These are phyloP conservation scores for Drosophila ezoana DNA, from an alignment of 2,888 invertebrate genomes.

Conservation along the genomic window DNA sequence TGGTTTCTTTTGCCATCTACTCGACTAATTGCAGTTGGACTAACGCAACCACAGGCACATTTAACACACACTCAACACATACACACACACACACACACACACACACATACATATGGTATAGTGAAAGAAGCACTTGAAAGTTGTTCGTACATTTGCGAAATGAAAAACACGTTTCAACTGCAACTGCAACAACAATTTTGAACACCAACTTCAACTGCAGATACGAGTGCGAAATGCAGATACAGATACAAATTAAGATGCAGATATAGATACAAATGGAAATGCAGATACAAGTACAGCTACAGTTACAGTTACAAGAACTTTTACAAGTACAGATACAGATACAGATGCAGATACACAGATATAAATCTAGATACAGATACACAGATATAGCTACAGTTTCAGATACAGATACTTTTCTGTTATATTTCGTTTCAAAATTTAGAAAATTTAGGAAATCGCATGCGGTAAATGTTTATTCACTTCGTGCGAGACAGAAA, in stretches of 20 bases:
- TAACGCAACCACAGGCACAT: conserved; percentile 4
- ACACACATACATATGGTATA: not conserved
- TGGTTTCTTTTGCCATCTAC: conserved; percentile 4
- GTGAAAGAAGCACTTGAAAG: conserved; percentile 28
- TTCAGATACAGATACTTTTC: not conserved
- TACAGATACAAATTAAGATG: conserved; percentile 9
- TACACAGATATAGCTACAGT: not conserved
- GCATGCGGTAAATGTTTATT: conserved; percentile 40
- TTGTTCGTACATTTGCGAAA: conserved; percentile 42
- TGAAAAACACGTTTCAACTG: conserved; percentile 46
- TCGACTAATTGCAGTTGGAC: conserved; percentile 11
- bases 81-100: conserved; percentile 1
- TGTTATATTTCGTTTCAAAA: not conserved
- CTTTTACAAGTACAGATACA: not conserved
- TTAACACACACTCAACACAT: conserved; percentile 4
- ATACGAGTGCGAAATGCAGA: conserved; percentile 3
- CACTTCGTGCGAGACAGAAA: conserved; percentile 4
- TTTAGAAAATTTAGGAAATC: conserved; percentile 6
- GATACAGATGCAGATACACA: not conserved
- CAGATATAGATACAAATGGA: not conserved
- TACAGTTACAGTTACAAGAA: too few relatives aligned
- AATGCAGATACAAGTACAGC: too few relatives aligned
- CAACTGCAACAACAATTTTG: conserved; percentile 12
- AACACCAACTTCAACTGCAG: conserved; percentile 20
- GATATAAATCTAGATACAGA: not conserved